phyloP scores from a whole-genome alignment of 2,113 vertebrate genomes.

The Cyanoderma ruficeps region DNA sequence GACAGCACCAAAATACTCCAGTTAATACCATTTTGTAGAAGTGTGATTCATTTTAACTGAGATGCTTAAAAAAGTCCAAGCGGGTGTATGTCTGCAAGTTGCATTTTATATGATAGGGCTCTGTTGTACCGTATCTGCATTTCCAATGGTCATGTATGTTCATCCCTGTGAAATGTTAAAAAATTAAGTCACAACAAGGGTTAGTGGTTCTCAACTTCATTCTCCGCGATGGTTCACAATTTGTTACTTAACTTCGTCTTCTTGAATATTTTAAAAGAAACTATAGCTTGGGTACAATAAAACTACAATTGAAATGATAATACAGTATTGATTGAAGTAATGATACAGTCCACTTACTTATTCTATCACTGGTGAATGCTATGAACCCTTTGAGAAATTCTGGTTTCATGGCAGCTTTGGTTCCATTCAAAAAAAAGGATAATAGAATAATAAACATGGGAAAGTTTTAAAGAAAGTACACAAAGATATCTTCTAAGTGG shows the following conservation, averaged over 20 bases:
- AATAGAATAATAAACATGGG: slow-evolving; percentile 35
- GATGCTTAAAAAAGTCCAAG: not conserved
- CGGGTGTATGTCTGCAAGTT: slow-evolving; percentile 3
- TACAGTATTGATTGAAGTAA: slow-evolving; percentile 64
- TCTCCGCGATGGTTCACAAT: slow-evolving; percentile 27
- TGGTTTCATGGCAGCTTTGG: slow-evolving; percentile 67
- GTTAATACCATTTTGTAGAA: not conserved
- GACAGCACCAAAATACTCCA: not conserved
- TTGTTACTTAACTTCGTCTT: slow-evolving; percentile 48
- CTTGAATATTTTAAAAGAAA: slow-evolving; percentile 54
- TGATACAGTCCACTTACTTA: slow-evolving; percentile 60
- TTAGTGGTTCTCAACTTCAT: slow-evolving; percentile 36
- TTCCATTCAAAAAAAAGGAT: slow-evolving; percentile 57
- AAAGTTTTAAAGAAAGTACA: slow-evolving; percentile 61
- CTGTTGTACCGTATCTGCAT: slow-evolving; percentile 56
- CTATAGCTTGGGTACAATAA: slow-evolving; percentile 66
- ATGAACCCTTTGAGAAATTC: slow-evolving; percentile 25
- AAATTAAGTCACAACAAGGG: slow-evolving; percentile 24
- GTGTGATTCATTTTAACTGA: not conserved
- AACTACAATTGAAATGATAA: slow-evolving; percentile 53
- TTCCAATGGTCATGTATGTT: slow-evolving; percentile 34
- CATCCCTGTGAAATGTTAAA: slow-evolving; percentile 68
- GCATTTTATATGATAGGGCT: slow-evolving; percentile 49
- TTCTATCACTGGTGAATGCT: slow-evolving; percentile 46
- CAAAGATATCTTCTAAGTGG: slow-evolving; percentile 71